These are phyloP conservation scores for Synergus gifuensis DNA, from an alignment of 2,888 invertebrate species.

Conservation along the genomic window DNA sequence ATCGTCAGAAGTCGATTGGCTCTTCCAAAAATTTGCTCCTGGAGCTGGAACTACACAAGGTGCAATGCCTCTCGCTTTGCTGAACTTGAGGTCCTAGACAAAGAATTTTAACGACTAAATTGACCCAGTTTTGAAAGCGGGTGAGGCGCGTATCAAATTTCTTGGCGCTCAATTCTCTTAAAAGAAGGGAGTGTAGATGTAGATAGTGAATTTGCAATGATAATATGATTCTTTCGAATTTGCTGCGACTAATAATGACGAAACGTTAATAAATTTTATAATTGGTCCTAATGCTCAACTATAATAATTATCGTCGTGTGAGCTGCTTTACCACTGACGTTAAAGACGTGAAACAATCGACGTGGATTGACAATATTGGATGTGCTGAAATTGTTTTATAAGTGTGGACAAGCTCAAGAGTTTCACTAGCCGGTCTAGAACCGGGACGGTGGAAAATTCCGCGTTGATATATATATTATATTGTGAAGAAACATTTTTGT, in stretches of 20 bases:
- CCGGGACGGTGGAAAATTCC: too few species aligned
- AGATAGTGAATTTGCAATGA: constrained; percentile 5
- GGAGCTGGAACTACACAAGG: background rate
- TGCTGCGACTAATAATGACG: background rate
- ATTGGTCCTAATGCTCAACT: constrained; percentile 23
- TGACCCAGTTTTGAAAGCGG: background rate
- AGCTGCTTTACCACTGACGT: background rate
- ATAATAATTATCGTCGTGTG: constrained; percentile 22
- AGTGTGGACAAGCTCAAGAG: background rate
- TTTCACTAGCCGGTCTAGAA: too few species aligned
- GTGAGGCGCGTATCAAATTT: background rate
- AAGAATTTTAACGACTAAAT: background rate
- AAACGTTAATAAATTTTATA: constrained; percentile 15
- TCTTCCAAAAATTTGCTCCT: constrained; percentile 42
- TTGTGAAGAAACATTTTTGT: background rate
- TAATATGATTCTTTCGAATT: background rate
- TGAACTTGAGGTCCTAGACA: background rate
- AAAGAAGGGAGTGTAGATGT: background rate
- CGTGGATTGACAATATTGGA: constrained; percentile 13
- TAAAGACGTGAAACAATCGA: constrained; percentile 2
- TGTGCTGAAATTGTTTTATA: background rate
- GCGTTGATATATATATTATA: too few species aligned
- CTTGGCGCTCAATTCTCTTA: background rate
- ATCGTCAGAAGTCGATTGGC: constrained; percentile 8
- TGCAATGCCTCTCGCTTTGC: background rate